Percentiles rank a stretch among this genome's conserved stretches.
phyloP scores from a whole-genome alignment of 2,888 invertebrate genomes.

The Desoria tigrina region DNA sequence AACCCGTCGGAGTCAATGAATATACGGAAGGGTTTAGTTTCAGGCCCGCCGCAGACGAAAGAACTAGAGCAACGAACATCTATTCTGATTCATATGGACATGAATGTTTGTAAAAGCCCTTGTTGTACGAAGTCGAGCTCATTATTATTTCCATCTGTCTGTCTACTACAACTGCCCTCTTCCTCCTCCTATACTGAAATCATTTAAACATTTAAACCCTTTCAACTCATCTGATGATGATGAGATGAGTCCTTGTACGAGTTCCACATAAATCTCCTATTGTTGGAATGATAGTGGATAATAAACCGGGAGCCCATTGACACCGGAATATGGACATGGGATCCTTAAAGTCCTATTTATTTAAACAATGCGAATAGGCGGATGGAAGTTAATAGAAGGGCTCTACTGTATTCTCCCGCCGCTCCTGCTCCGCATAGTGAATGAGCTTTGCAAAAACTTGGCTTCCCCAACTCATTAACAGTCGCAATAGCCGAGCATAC shows the following conservation, averaged over 20 bases:
- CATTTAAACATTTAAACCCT: too few species aligned
- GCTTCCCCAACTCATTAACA: slow-evolving; percentile 22
- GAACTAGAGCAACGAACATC: slow-evolving; percentile 5
- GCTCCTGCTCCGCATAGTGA: not conserved
- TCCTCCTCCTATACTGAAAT: too few species aligned
- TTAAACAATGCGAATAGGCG: slow-evolving; percentile 1
- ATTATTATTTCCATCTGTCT: too few species aligned
- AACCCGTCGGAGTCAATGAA: not conserved
- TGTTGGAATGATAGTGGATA: too few species aligned
- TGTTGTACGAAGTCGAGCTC: too few species aligned
- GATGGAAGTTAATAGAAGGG: not conserved
- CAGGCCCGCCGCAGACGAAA: too few species aligned
- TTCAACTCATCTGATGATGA: too few species aligned
- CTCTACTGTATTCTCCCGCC: slow-evolving; percentile 6
- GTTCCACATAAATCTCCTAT: too few species aligned
- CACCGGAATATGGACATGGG: not conserved
- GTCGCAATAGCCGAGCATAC: too few species aligned
- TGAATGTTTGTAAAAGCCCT: not conserved
- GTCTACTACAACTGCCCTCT: too few species aligned
- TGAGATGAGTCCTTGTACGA: too few species aligned
- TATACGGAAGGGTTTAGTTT: not conserved
- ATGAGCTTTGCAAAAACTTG: slow-evolving; percentile 20
- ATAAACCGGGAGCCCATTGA: too few species aligned
- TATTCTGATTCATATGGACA: slow-evolving; percentile 10
- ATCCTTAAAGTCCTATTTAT: not conserved